phyloP scores from a whole-genome alignment of 2,888 invertebrate genomes.

The Tetropium fuscum region DNA sequence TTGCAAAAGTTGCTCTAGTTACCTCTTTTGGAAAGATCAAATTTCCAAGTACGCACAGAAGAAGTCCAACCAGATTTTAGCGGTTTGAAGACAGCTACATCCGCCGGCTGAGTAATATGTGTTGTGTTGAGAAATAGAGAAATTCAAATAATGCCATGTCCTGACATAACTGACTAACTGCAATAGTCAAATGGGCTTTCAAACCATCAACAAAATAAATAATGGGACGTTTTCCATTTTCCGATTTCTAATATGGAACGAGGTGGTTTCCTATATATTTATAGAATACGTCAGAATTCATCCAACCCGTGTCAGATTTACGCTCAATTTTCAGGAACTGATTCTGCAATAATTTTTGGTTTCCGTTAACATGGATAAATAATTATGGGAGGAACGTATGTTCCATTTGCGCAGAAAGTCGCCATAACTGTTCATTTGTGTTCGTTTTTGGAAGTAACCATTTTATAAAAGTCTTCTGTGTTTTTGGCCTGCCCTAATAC shows the following conservation, averaged over 20 bases:
- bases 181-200: constrained; percentile 46
- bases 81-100: constrained; percentile 51
- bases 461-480: background rate
- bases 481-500: background rate
- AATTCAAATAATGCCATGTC: constrained; percentile 47
- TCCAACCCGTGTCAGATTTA: constrained; percentile 47
- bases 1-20: background rate
- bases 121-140: constrained; percentile 48
- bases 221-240: constrained; percentile 40
- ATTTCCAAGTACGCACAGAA: background rate
- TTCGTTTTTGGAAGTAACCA: background rate
- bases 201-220: constrained; percentile 52
- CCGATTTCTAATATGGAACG: constrained; percentile 33
- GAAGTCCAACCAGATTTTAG: constrained; percentile 37
- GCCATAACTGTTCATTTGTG: background rate
- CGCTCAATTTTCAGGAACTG: background rate
- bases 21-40: background rate
- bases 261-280: constrained; percentile 42
- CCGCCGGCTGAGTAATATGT: constrained; percentile 47
- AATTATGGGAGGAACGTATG: background rate
- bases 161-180: constrained; percentile 46
- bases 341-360: background rate
- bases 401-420: background rate
- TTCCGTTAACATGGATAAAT: background rate
- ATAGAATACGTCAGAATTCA: constrained; percentile 39